Base-by-base conservation (phyloP, 2,113 vertebrate species). In the Nerophis ophidion region DNA sequence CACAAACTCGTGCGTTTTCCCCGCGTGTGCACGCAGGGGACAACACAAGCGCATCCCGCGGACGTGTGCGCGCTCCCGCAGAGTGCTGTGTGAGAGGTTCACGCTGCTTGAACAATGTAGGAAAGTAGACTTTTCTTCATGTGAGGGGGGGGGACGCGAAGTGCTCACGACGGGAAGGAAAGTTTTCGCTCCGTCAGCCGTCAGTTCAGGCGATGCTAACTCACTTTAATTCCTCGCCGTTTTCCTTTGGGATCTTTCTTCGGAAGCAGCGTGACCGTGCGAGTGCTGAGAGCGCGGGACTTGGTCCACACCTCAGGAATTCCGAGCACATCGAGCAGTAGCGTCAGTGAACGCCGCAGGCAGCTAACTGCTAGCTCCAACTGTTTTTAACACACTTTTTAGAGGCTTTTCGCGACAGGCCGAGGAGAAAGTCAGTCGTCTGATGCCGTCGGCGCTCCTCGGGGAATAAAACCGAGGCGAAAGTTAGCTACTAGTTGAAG, bases 331-430 rank as follows among this genome's bases (percentile, higher is more conserved):
- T 44, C 40, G 40, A 44, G 57, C 54, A 48, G 60, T 67, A 57
- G 61, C 38, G 69, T 76, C 68, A 50, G 51, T 76, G 73, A 81
- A 74, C 80, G 79, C 63, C 44, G 55, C 76, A 72, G 66, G 59
- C 38, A 56, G 55, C 55, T 58, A 34, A 33, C 16, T 4, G 56
- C 26, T 58, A 34, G 40, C 55, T 44, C 19, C 10, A 12, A 56
- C 35, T 42, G 16, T 56, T 56, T 12, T 6, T 6, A 40, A 17
- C n/a, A 36, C 54, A 15, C 54, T 8, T 46, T 19, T 45, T 51
- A n/a, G n/a, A 4, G n/a, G 6, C 15, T 14, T 19, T 45, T 33
- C 46, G 40, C 56, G 36, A 7, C 55, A 17, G 4, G 26, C 26
- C 34, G 42, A 17, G 44, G 57, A n/a, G 1, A 3, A 10, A 34